Base-by-base conservation (phyloP, 1,140 invertebrate species). In the Drosophila mojavensis region DNA sequence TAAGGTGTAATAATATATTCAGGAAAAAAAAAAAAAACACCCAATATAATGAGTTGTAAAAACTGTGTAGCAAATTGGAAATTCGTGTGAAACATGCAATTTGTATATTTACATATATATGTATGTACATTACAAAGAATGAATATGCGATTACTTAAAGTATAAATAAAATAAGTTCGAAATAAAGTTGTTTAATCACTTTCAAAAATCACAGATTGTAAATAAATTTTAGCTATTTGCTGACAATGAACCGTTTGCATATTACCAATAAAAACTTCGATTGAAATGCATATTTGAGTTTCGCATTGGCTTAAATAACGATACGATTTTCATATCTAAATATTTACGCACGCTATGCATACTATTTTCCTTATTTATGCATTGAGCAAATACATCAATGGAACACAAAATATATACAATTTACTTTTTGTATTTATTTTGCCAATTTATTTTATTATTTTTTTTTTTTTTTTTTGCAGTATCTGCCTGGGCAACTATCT, bases 401-500 rank as follows among this genome's bases (percentile, higher is more conserved):
- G 4, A 59, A 59, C n/a, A 45, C 11, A 26, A 43, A 48, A 60
- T 67, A 17, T 60, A 17, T 45, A 11, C 7, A n/a, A 3, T 11
- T 53, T 53, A 43, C 53, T 59, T 26, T 20, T 26, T 45, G 3
- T 59, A 45, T 41, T 13, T 59, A 45, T 24, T 47, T 45, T 45
- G 13, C 9, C 41, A 45, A 15, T n/a, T n/a, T n/a, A n/a, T n/a
- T n/a, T n/a, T n/a, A n/a, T n/a, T n/a, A n/a, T n/a, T n/a, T n/a
- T n/a, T n/a, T n/a, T n/a, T n/a, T n/a, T 33, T 36, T 68, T 60
- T 20, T 20, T 1, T 20, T 20, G 20, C 2, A 20, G n/a, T n/a
- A 30, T 17, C 45, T 62, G 17, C 24, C 45, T 45, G 20, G 24
- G 59, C 62, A 47, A 67, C 56, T 58, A 72, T 81, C 78, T 76